Base-by-base conservation (phyloP, 1,140 invertebrate genomes). In the Caligus rogercresseyi region DNA sequence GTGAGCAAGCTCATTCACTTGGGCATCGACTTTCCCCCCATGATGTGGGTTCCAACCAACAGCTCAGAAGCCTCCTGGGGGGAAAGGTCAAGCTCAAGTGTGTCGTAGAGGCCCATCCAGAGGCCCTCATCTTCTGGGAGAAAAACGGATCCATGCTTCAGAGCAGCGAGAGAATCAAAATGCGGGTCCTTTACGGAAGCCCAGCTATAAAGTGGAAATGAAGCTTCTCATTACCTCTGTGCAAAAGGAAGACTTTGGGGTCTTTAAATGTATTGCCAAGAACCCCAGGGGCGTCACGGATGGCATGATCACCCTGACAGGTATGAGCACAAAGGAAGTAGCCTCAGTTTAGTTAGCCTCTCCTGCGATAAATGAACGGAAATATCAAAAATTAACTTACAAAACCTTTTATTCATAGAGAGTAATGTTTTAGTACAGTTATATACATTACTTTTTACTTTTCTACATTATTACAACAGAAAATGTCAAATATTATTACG, bases 201-300 rank as follows among this genome's bases (percentile, higher is more conserved):
- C 13, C 86, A 89, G 66, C 75, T 77, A 67, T 80, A 86, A 70
- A 81, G 88, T 21, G 76, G 65, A 68, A 65, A 70, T 70, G 69
- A 64, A 67, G 23, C 63, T 70, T 21, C 65, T 66, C 26, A 68
- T 70, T 57, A 55, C 59, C 51, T 69, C 67, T 61, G 70, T 78
- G 11, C 68, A 75, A 69, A 69, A 71, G 61, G 69, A 72, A 52
- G 87, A 91, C 73, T 89, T 86, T 70, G 87, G 87, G 14, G 85
- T 80, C 56, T 92, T 92, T 74, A 90, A 89, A 73, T 93, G 89
- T 71, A 84, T 91, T 1, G 89, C 87, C 43, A 92, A 91, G 75
- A 92, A 92, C 78, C 87, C 87, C 21, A 77, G 88, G 59, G 89
- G 89, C 64, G 87, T 91, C 73, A 92, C 88, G 3, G 89, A 93